Evolutionary conservation across 1,140 invertebrate species (phyloP).

Genomic region (Streblospio benedicti): DNA sequence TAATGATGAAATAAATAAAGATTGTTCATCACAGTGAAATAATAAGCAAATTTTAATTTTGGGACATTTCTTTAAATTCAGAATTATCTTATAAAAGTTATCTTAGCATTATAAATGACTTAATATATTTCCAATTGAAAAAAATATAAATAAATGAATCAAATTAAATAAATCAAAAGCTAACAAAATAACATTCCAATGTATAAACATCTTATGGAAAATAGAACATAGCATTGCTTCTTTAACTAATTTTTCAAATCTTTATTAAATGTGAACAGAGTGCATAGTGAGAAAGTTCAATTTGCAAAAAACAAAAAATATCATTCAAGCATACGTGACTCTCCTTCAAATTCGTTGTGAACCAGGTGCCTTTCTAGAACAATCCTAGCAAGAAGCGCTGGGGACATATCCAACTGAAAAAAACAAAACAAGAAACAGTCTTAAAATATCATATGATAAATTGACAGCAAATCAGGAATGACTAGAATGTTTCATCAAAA

Average conservation of each 20-base stretch:
- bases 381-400: conserved; percentile 57
- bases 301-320: neutral
- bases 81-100: neutral
- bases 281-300: neutral
- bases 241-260: neutral
- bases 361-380: conserved; percentile 55
- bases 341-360: conserved; percentile 20
- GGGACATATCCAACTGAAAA: conserved; percentile 50
- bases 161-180: too few species aligned
- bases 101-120: neutral
- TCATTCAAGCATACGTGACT: conserved; percentile 12
- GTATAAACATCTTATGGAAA: neutral
- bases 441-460: too few species aligned
- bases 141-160: too few species aligned
- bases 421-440: neutral
- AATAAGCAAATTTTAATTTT: conserved; percentile 6
- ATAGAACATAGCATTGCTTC: neutral
- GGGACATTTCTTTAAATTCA: neutral
- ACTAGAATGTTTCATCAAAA: too few species aligned
- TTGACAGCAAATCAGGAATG: too few species aligned
- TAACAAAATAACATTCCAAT: neutral
- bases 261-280: neutral
- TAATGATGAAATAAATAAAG: too few species aligned
- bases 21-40: too few species aligned
- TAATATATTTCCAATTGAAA: too few species aligned